A percentile compares a stretch with the other conserved stretches of the same genome.
Conservation (phyloP, 1,140 invertebrate genomes). For the Teleopsis dalmanni region DNA sequence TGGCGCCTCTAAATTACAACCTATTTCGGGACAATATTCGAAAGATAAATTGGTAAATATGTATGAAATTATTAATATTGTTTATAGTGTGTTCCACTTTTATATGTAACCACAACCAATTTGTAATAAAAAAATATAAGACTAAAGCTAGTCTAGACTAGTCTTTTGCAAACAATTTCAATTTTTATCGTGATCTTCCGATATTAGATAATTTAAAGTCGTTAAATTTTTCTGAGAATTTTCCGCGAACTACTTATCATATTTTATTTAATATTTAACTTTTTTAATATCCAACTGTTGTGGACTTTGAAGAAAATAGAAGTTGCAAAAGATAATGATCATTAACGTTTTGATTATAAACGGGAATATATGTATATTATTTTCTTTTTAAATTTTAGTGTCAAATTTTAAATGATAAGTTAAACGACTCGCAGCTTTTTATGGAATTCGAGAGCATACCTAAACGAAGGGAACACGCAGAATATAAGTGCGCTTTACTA, state of each 20-base stretch:
- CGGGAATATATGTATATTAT: too few relatives aligned
- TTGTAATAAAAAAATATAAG: too few relatives aligned
- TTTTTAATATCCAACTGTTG: too few relatives aligned
- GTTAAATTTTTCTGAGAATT: neutral
- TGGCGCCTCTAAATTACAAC: constrained; percentile 56
- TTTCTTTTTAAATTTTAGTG: constrained; percentile 52
- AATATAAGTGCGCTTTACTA: constrained; percentile 36
- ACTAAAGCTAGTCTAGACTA: too few relatives aligned
- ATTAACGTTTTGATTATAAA: too few relatives aligned
- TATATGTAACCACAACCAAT: too few relatives aligned
- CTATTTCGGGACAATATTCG: constrained; percentile 61
- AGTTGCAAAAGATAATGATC: too few relatives aligned
- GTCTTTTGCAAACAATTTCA: too few relatives aligned
- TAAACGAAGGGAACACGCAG: constrained; percentile 59
- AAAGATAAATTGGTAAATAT: constrained; percentile 64
- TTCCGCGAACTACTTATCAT: neutral
- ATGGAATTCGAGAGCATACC: constrained; percentile 83
- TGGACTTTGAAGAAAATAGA: too few relatives aligned
- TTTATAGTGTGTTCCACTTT: neutral
- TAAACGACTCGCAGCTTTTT: constrained; percentile 72
- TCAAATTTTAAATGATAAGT: constrained; percentile 70
- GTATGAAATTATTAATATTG: neutral
- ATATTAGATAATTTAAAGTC: neutral
- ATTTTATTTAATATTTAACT: neutral
- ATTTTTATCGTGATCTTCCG: too few relatives aligned